These are phyloP conservation scores for Scolopax rusticola DNA, from an alignment of 2,797 vertebrate species.

Conservation along the genomic window DNA sequence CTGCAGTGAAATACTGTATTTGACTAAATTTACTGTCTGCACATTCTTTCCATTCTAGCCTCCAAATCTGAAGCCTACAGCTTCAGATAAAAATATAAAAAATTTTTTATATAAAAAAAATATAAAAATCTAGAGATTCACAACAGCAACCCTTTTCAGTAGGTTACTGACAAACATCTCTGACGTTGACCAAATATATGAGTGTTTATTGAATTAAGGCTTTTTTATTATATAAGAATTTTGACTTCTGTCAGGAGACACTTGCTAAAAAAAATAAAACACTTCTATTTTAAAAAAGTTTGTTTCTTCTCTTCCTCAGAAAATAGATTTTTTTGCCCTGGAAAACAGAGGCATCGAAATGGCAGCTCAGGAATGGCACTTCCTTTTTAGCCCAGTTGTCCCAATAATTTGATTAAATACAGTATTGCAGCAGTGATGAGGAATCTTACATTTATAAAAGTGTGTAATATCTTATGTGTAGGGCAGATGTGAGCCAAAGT, in stretches of 20 bases:
- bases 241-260: neutral
- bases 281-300: neutral
- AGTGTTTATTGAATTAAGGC: neutral
- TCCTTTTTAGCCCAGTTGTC: neutral
- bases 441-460: neutral
- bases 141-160: neutral
- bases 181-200: neutral
- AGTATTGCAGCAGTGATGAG: neutral
- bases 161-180: neutral
- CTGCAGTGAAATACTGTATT: neutral
- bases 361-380: neutral
- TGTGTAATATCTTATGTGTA: neutral
- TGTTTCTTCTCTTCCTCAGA: neutral
- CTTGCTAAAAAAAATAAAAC: neutral
- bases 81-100: neutral
- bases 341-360: neutral
- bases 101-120: no score
- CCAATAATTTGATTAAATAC: neutral
- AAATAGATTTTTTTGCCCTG: neutral
- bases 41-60: neutral
- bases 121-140: neutral
- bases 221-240: neutral
- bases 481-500: neutral
- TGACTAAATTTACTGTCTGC: neutral
- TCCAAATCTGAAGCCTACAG: neutral